phyloP scores from a whole-genome alignment of 2,888 invertebrate genomes.

The Erebia epiphron region DNA sequence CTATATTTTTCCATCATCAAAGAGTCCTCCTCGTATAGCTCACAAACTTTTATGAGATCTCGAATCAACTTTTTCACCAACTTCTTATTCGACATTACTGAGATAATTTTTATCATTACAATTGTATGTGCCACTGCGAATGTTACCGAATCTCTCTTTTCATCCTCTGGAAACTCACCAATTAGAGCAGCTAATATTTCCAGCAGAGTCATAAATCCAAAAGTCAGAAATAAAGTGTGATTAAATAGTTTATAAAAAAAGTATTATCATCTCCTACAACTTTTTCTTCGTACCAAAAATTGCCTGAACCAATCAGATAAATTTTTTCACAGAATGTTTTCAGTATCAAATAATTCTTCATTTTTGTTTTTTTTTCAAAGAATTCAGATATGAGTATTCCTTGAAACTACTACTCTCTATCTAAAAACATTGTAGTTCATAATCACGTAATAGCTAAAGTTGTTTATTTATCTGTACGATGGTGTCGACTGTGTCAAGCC shows the following conservation, averaged over 20 bases:
- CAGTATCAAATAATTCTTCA: conserved; percentile 65
- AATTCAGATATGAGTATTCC: background rate
- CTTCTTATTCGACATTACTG: conserved; percentile 58
- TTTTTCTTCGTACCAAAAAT: conserved; percentile 67
- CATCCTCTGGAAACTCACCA: conserved; percentile 67
- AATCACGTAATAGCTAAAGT: background rate
- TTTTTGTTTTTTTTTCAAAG: conserved; percentile 35
- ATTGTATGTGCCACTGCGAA: conserved; percentile 70
- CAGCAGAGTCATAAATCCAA: conserved; percentile 62
- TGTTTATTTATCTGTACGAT: background rate
- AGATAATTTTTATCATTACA: conserved; percentile 66
- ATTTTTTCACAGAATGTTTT: conserved; percentile 58
- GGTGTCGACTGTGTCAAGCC: background rate
- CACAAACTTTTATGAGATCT: conserved; percentile 61
- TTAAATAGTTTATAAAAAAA: conserved; percentile 56
- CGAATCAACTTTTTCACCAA: conserved; percentile 57
- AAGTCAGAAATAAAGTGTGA: conserved; percentile 53
- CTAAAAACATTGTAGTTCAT: background rate
- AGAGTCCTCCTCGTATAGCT: conserved; percentile 55
- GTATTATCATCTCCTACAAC: conserved; percentile 58
- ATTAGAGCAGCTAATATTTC: conserved; percentile 65
- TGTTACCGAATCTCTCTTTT: conserved; percentile 66
- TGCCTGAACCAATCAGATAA: conserved; percentile 64
- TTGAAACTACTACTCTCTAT: background rate
- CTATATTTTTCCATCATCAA: conserved; percentile 60